phyloP scores from a whole-genome alignment of 2,888 invertebrate genomes.

The Drosophila parthenogenetica region DNA sequence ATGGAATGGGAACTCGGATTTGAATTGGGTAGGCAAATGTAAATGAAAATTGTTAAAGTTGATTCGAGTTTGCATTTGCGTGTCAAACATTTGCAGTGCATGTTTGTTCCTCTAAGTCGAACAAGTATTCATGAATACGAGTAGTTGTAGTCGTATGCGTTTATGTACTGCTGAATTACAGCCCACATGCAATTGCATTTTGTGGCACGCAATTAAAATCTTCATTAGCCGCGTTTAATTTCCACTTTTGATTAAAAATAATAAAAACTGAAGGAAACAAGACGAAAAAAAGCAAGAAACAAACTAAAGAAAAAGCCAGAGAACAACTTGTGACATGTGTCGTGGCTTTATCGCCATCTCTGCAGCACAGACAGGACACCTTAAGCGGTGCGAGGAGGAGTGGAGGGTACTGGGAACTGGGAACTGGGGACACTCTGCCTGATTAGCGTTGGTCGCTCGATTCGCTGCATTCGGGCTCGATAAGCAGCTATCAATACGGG shows the following conservation, averaged over 20 bases:
- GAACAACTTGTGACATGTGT: conserved; percentile 77
- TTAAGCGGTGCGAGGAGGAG: not conserved
- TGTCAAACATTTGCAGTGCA: conserved; percentile 65
- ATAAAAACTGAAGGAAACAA: conserved; percentile 39
- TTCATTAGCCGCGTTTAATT: conserved; percentile 82
- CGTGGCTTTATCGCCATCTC: conserved; percentile 73
- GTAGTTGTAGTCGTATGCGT: conserved; percentile 13
- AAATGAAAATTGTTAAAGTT: conserved; percentile 38
- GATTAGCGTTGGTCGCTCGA: conserved; percentile 71
- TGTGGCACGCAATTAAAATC: conserved; percentile 79
- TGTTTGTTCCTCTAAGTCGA: conserved; percentile 40
- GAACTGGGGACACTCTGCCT: conserved; percentile 58
- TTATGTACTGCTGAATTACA: conserved; percentile 8
- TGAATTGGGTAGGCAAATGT: not conserved
- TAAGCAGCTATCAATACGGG: conserved; percentile 74
- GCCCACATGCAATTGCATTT: conserved; percentile 67
- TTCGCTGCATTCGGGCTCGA: conserved; percentile 56
- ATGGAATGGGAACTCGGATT: not conserved
- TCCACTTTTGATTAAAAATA: conserved; percentile 81
- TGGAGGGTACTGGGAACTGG: not conserved
- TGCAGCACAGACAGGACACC: conserved; percentile 37
- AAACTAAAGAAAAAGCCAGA: not conserved
- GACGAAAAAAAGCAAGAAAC: conserved; percentile 16
- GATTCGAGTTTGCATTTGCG: conserved; percentile 51
- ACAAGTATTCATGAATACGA: conserved; percentile 33